phyloP scores from a whole-genome alignment of 1,140 invertebrate species.

The Cotesia glomerata region DNA sequence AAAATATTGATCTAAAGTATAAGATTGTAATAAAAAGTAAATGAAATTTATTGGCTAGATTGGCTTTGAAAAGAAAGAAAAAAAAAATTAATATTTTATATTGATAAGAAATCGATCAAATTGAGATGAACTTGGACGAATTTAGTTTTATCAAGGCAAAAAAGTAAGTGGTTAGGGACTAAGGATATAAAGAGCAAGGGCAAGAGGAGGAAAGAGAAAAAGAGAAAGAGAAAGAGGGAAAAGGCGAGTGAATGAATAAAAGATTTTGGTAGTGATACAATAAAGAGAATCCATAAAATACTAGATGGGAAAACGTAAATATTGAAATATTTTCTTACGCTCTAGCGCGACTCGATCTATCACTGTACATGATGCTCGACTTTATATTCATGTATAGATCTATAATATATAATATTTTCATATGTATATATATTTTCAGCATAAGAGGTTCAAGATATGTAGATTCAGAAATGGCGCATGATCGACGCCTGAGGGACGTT shows the following conservation, averaged over 20 bases:
- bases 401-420: background rate
- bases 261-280: constrained; percentile 6
- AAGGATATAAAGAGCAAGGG: background rate
- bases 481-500: constrained; percentile 10
- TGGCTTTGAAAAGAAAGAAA: too few species aligned
- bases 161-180: too few species aligned
- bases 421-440: too few species aligned
- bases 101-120: too few species aligned
- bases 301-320: constrained; percentile 16
- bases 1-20: too few species aligned
- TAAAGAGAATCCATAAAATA: background rate
- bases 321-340: constrained; percentile 15
- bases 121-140: too few species aligned
- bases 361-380: background rate
- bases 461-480: background rate
- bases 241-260: constrained; percentile 9
- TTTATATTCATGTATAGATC: background rate
- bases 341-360: background rate
- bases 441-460: background rate
- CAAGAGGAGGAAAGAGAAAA: background rate
- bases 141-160: background rate
- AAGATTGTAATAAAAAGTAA: too few species aligned
- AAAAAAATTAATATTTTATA: too few species aligned
- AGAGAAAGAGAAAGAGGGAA: background rate
- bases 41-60: too few species aligned